These are phyloP conservation scores for Eupsilia transversa DNA, from an alignment of 2,888 invertebrate species.

Conservation along the genomic window DNA sequence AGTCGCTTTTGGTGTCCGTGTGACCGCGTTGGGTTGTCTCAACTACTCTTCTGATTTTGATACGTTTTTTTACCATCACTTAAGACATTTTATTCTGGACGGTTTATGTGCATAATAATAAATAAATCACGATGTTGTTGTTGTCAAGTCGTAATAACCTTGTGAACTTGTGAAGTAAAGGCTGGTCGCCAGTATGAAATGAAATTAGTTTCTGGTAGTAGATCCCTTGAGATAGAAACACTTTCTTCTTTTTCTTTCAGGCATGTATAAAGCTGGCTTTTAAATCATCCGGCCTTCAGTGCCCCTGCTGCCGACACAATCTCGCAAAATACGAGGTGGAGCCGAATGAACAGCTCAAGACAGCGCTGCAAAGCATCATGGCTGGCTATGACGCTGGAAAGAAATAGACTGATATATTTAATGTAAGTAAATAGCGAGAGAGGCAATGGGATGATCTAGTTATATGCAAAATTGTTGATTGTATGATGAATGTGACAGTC, in stretches of 20 bases:
- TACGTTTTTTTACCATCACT: too few relatives aligned
- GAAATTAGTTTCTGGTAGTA: neutral
- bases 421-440: slow-evolving; percentile 2
- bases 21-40: too few relatives aligned
- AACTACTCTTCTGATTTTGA: too few relatives aligned
- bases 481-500: neutral
- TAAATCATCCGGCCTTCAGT: slow-evolving; percentile 91
- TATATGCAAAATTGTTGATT: neutral
- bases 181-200: neutral
- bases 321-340: slow-evolving; percentile 89
- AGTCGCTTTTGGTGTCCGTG: too few relatives aligned
- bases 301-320: slow-evolving; percentile 93
- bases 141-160: neutral
- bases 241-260: slow-evolving; percentile 77
- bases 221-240: neutral
- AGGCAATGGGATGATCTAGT: slow-evolving; percentile 19
- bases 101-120: neutral
- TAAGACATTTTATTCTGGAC: neutral
- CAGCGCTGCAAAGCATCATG: slow-evolving; percentile 91
- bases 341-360: slow-evolving; percentile 90
- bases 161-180: neutral
- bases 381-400: slow-evolving; percentile 92
- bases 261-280: slow-evolving; percentile 93
- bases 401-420: slow-evolving; percentile 64
- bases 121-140: neutral